Conservation (phyloP, 2,113 vertebrate species). For the Cynopterus brachyotis region DNA sequence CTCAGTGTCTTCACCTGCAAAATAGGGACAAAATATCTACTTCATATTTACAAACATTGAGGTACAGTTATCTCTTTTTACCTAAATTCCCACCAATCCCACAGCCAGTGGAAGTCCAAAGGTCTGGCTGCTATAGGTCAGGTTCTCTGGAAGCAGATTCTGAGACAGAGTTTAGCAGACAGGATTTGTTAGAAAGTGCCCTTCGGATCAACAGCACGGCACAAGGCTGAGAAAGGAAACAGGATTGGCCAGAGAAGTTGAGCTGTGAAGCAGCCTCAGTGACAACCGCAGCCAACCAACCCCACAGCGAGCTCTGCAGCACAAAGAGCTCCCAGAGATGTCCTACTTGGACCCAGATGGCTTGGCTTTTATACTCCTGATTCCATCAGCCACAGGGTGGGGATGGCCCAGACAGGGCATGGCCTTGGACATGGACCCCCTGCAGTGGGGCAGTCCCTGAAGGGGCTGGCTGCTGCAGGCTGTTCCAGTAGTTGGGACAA, state of each 20-base stretch:
- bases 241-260: not conserved
- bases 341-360: too few relatives aligned
- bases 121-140: accelerated
- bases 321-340: not conserved
- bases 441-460: not conserved
- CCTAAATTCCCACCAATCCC: not conserved
- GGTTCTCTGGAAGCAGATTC: not conserved
- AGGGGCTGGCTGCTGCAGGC: too few relatives aligned
- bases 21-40: not conserved
- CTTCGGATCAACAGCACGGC: not conserved
- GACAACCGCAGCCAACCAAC: not conserved
- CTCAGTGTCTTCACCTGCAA: not conserved
- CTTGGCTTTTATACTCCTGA: not conserved
- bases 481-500: too few relatives aligned
- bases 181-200: too few relatives aligned
- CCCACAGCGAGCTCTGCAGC: not conserved
- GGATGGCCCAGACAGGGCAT: not conserved
- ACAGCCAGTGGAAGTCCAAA: not conserved
- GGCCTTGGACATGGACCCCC: not conserved
- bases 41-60: not conserved
- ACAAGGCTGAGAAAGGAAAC: accelerated
- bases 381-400: too few relatives aligned
- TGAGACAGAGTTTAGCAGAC: not conserved
- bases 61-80: not conserved
- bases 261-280: not conserved